Conservation (phyloP, 2,888 invertebrate species). For the Nephrocerus scutellatus region DNA sequence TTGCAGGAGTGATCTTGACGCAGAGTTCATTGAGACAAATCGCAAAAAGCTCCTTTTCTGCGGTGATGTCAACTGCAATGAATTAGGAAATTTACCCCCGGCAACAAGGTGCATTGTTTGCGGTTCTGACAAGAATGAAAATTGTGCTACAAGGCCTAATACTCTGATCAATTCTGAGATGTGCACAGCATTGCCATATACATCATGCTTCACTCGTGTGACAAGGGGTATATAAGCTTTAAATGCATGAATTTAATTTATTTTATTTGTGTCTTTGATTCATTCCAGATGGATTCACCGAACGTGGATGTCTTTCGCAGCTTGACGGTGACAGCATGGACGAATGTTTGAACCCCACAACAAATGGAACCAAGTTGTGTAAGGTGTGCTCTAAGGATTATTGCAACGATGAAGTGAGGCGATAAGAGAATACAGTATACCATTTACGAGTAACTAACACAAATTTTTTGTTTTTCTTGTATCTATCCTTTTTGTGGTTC, state of each 20-base stretch:
- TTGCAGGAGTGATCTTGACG: slow-evolving; percentile 32
- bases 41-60: slow-evolving; percentile 32
- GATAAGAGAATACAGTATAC: not conserved
- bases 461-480: not conserved
- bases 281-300: slow-evolving; percentile 28
- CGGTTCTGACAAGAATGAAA: slow-evolving; percentile 22
- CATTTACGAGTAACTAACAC: too few species aligned
- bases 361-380: slow-evolving; percentile 21
- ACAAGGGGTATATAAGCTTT: slow-evolving; percentile 24
- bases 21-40: slow-evolving; percentile 18
- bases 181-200: slow-evolving; percentile 28
- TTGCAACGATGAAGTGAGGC: slow-evolving; percentile 29
- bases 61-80: slow-evolving; percentile 32
- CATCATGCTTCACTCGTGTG: slow-evolving; percentile 29
- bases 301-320: slow-evolving; percentile 34
- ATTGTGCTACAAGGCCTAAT: slow-evolving; percentile 23
- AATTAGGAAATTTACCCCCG: slow-evolving; percentile 20
- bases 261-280: not conserved
- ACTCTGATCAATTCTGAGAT: fast-evolving
- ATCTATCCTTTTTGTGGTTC: not conserved
- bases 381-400: slow-evolving; percentile 22
- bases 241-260: slow-evolving; percentile 1
- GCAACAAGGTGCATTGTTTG: slow-evolving; percentile 27
- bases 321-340: slow-evolving; percentile 24
- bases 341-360: slow-evolving; percentile 25